A percentile compares a stretch with the other conserved stretches of the same genome.
phyloP scores from a whole-genome alignment of 2,888 invertebrate genomes.

The Limnephilus marmoratus region DNA sequence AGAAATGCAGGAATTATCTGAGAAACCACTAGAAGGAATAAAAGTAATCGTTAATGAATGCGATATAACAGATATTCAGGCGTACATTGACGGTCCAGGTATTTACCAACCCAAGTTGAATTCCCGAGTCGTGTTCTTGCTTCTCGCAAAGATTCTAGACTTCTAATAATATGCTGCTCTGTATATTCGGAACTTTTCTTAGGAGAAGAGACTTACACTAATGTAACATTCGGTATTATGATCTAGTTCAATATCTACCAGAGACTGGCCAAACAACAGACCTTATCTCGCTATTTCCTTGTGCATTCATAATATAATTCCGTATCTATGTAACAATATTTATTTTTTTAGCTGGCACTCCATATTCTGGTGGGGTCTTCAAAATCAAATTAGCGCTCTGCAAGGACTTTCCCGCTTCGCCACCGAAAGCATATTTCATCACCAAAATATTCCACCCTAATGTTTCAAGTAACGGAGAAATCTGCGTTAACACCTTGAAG shows the following conservation, averaged over 20 bases:
- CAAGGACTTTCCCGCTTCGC: conserved; percentile 94
- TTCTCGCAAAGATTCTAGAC: background rate
- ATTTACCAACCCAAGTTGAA: conserved; percentile 65
- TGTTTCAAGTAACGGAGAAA: conserved; percentile 95
- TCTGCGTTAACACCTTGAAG: conserved; percentile 97
- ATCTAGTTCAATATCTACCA: background rate
- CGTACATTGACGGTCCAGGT: conserved; percentile 94
- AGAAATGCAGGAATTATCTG: conserved; percentile 90
- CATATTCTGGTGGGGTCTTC: conserved; percentile 93
- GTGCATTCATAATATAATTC: background rate
- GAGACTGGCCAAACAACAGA: background rate
- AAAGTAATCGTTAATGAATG: conserved; percentile 93
- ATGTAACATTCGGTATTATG: background rate
- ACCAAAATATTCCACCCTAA: conserved; percentile 99
- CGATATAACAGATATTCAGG: conserved; percentile 96
- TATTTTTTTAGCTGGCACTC: conserved; percentile 86
- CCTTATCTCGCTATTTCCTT: background rate
- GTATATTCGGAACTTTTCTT: background rate
- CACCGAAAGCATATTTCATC: conserved; percentile 94
- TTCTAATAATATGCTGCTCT: background rate
- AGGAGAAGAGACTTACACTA: background rate
- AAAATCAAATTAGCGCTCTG: conserved; percentile 92
- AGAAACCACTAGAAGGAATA: conserved; percentile 93
- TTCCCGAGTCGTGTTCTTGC: background rate
- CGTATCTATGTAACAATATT: background rate